Percentiles rank a stretch among this genome's conserved stretches.
These are phyloP conservation scores for Limnodromus scolopaceus DNA, from an alignment of 2,797 vertebrate species.

Conservation along the genomic window DNA sequence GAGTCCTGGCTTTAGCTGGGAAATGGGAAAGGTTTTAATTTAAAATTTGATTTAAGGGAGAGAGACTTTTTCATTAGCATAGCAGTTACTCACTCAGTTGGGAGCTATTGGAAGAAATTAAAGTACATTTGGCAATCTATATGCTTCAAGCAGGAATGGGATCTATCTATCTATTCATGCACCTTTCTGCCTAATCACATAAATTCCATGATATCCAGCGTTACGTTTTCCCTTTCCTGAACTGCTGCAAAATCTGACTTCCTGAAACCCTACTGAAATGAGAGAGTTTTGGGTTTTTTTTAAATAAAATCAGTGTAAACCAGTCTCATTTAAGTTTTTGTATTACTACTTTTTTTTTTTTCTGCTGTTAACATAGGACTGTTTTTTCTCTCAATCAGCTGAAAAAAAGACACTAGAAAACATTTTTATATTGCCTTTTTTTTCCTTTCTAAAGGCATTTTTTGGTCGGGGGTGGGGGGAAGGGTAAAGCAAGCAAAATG, in stretches of 20 bases:
- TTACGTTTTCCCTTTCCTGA: constrained; percentile 35
- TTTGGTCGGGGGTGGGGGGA: accelerated
- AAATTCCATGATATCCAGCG: constrained; percentile 32
- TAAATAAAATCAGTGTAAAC: neutral
- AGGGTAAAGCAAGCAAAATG: neutral
- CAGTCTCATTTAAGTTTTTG: neutral
- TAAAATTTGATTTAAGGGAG: constrained; percentile 75
- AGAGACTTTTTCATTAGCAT: constrained; percentile 71
- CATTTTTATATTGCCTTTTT: neutral
- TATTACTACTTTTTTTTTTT: neutral
- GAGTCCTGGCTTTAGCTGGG: constrained; percentile 63
- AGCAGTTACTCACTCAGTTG: constrained; percentile 74
- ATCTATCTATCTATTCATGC: constrained; percentile 66
- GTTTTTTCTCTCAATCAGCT: neutral
- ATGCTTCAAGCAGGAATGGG: constrained; percentile 68
- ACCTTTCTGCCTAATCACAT: constrained; percentile 71
- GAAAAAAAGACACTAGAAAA: neutral
- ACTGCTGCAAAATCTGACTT: constrained; percentile 15
- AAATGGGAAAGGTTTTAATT: constrained; percentile 77
- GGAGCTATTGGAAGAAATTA: constrained; percentile 77
- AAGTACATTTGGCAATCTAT: constrained; percentile 76
- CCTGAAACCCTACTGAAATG: neutral
- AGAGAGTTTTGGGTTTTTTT: neutral
- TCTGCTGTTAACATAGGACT: neutral
- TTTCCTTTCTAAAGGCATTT: neutral